Conservation (phyloP, 2,888 invertebrate genomes). For the Operophtera brumata region DNA sequence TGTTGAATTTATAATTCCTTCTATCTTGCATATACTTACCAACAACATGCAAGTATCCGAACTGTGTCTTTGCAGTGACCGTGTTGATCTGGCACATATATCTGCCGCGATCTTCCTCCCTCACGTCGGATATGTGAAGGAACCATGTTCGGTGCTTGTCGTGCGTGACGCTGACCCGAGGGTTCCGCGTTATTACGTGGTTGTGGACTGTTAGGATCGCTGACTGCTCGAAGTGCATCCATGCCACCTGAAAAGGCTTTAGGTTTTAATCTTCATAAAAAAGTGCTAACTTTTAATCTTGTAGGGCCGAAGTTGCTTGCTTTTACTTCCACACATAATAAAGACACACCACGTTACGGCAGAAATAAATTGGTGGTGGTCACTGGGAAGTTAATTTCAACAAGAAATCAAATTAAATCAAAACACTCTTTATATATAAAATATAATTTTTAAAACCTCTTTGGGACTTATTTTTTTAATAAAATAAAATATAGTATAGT, state of each 20-base stretch:
- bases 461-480: too few species aligned
- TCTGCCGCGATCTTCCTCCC: constrained; percentile 94
- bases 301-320: too few species aligned
- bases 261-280: background rate
- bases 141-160: constrained; percentile 96
- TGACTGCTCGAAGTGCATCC: constrained; percentile 97
- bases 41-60: constrained; percentile 94
- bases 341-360: too few species aligned
- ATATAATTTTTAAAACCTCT: too few species aligned
- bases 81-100: constrained; percentile 98
- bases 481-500: too few species aligned
- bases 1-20: too few species aligned
- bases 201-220: constrained; percentile 96
- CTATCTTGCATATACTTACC: constrained; percentile 80
- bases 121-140: constrained; percentile 94
- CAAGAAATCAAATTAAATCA: too few species aligned
- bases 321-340: too few species aligned
- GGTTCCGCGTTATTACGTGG: constrained; percentile 96
- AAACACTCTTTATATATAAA: too few species aligned
- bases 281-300: background rate
- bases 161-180: constrained; percentile 94
- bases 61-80: constrained; percentile 94
- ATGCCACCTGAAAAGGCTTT: constrained; percentile 87
- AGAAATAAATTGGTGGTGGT: too few species aligned
- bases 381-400: too few species aligned